These are phyloP conservation scores for Chelon labrosus DNA, from an alignment of 2,797 vertebrate species.

Conservation along the genomic window DNA sequence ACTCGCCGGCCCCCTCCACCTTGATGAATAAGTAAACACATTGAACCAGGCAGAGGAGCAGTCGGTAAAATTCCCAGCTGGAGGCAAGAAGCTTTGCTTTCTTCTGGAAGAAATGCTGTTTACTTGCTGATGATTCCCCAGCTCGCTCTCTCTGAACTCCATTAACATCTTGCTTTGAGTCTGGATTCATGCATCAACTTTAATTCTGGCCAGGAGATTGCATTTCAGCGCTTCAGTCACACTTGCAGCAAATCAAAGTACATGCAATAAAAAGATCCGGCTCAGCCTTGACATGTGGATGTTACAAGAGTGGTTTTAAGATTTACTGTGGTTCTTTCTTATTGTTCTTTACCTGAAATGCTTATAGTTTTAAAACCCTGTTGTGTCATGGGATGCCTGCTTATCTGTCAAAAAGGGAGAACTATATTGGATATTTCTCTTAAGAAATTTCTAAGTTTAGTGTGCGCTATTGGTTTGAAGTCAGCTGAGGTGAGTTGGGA, in stretches of 20 bases:
- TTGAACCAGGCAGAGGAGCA: conserved; percentile 66
- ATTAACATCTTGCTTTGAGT: conserved; percentile 61
- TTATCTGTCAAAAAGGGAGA: not conserved
- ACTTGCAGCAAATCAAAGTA: conserved; percentile 20
- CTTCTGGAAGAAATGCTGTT: conserved; percentile 70
- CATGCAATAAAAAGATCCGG: not conserved
- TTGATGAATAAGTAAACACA: conserved; percentile 84
- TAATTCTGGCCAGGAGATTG: conserved; percentile 55
- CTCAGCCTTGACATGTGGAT: not conserved
- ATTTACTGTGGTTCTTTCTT: not conserved
- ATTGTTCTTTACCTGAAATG: not conserved
- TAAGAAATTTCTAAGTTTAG: not conserved
- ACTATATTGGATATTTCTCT: not conserved
- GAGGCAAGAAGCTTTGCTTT: conserved; percentile 72
- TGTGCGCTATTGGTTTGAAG: not conserved
- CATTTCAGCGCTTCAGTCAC: conserved; percentile 44
- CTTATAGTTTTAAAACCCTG: conserved; percentile 3
- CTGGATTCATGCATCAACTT: conserved; percentile 39
- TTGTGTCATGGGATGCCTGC: not conserved
- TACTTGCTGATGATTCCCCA: conserved; percentile 60
- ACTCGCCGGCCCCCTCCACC: conserved; percentile 47
- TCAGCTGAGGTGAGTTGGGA: not conserved
- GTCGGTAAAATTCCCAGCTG: conserved; percentile 62
- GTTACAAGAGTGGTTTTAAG: not conserved
- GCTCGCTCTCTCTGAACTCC: conserved; percentile 61